phyloP scores from a whole-genome alignment of 2,113 vertebrate species.

The Pantherophis guttatus region DNA sequence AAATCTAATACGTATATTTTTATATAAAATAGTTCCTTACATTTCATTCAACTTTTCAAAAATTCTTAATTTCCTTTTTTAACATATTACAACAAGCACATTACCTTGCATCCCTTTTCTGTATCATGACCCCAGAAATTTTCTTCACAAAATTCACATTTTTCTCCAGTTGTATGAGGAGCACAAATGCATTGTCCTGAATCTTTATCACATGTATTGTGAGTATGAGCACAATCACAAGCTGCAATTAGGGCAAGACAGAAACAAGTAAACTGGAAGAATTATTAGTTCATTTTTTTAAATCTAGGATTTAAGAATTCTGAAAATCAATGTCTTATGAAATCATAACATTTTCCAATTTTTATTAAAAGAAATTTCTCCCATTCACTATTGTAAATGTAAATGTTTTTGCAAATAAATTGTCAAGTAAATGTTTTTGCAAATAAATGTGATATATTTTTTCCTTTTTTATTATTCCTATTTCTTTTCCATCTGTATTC shows the following conservation, averaged over 20 bases:
- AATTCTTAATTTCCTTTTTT: neutral
- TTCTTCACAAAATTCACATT: constrained; percentile 79
- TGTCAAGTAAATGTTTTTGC: neutral
- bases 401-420: neutral
- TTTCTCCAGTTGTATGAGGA: constrained; percentile 76
- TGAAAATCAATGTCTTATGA: neutral
- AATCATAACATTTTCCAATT: neutral
- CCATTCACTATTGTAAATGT: neutral
- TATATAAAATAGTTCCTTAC: neutral
- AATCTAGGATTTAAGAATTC: neutral
- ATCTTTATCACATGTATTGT: constrained; percentile 78
- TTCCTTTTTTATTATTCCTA: neutral
- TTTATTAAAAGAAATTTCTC: neutral
- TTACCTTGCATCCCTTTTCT: constrained; percentile 84
- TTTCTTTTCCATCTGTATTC: neutral
- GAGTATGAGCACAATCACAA: constrained; percentile 86
- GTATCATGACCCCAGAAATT: constrained; percentile 81
- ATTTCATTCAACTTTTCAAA: neutral
- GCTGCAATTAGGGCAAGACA: constrained; percentile 65
- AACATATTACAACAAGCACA: neutral
- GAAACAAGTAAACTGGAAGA: neutral
- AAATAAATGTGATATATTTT: neutral
- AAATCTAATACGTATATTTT: neutral
- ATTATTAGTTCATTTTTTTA: neutral
- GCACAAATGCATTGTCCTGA: constrained; percentile 87